These are phyloP conservation scores for Himalopsyche kuldschensis DNA, from an alignment of 2,888 invertebrate genomes.

Conservation along the genomic window DNA sequence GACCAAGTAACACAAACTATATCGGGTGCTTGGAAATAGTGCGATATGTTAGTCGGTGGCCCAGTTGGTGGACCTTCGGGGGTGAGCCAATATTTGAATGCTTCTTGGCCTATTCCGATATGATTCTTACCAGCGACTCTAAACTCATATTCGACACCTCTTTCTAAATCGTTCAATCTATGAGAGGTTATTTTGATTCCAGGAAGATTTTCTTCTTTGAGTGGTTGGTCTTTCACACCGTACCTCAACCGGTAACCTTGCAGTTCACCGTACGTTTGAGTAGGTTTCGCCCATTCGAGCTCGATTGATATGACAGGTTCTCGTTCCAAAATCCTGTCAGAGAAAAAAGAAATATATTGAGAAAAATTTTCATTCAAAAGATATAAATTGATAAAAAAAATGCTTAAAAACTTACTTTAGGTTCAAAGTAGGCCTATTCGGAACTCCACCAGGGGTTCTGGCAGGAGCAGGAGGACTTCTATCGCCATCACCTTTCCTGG, in stretches of 20 bases:
- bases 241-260: constrained; percentile 85
- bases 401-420: constrained; percentile 65
- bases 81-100: constrained; percentile 86
- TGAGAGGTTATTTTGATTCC: constrained; percentile 70
- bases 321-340: constrained; percentile 73
- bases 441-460: constrained; percentile 92
- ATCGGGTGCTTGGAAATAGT: constrained; percentile 89
- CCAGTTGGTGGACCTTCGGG: constrained; percentile 93
- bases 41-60: constrained; percentile 81
- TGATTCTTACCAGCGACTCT: constrained; percentile 94
- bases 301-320: constrained; percentile 88
- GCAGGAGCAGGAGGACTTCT: constrained; percentile 83
- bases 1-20: constrained; percentile 90
- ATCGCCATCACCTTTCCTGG: constrained; percentile 95
- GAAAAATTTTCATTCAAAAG: neutral
- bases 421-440: constrained; percentile 79
- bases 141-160: constrained; percentile 95
- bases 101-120: constrained; percentile 93
- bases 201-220: constrained; percentile 72
- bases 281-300: constrained; percentile 90
- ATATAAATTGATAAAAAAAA: neutral
- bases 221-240: constrained; percentile 80
- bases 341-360: neutral
- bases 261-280: constrained; percentile 85
- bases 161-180: constrained; percentile 79